Conservation (phyloP, 2,888 invertebrate species). For the Cephalotes varians region DNA sequence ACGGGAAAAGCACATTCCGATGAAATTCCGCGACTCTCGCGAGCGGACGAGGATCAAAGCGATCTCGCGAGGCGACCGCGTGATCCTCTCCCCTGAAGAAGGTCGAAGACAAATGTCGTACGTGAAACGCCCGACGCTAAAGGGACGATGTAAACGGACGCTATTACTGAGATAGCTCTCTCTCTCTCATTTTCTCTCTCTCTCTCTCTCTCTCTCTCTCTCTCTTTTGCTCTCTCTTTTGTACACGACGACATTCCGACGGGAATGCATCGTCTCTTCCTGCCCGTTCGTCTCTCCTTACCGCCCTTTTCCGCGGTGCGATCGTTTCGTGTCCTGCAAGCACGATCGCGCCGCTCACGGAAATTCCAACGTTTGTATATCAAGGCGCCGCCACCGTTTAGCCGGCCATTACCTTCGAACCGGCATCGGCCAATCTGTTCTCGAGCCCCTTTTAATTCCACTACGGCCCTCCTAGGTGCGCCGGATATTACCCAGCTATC, state of each 20-base stretch:
- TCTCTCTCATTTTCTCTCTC: background rate
- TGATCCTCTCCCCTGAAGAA: slow-evolving; percentile 58
- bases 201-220: background rate
- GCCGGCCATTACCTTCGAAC: slow-evolving; percentile 78
- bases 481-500: background rate
- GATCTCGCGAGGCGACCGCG: slow-evolving; percentile 65
- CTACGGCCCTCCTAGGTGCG: background rate
- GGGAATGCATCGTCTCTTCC: slow-evolving; percentile 40
- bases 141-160: slow-evolving; percentile 81
- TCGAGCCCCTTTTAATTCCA: slow-evolving; percentile 31
- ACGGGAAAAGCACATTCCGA: slow-evolving; percentile 76
- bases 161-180: slow-evolving; percentile 79
- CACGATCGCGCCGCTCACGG: slow-evolving; percentile 42
- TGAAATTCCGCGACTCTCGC: slow-evolving; percentile 80
- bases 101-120: slow-evolving; percentile 78
- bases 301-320: slow-evolving; percentile 45
- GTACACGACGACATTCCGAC: slow-evolving; percentile 72
- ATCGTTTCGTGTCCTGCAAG: slow-evolving; percentile 45
- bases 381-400: slow-evolving; percentile 79
- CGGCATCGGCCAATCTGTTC: slow-evolving; percentile 73
- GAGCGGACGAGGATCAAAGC: slow-evolving; percentile 72
- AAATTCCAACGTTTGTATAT: slow-evolving; percentile 53
- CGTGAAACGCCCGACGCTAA: slow-evolving; percentile 77
- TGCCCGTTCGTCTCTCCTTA: slow-evolving; percentile 16
- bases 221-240: slow-evolving; percentile 9